A percentile compares a stretch with the other conserved stretches of the same genome.
Conservation (phyloP, 2,113 vertebrate species). For the Urocolius indicus region DNA sequence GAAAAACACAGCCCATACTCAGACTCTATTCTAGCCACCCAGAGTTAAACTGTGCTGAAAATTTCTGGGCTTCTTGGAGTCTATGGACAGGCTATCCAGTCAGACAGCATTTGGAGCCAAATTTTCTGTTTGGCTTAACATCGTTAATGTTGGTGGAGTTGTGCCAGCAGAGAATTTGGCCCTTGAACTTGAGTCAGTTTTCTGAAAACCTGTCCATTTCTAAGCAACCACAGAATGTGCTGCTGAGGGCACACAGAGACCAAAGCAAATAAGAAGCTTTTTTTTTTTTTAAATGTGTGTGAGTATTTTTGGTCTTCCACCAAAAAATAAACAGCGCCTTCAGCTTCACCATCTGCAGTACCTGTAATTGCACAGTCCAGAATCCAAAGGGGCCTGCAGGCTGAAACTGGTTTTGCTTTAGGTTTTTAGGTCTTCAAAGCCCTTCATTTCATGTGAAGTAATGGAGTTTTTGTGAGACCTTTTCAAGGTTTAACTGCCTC, state of each 20-base stretch:
- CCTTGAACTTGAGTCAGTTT: constrained; percentile 49
- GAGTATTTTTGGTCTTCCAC: constrained; percentile 49
- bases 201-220: constrained; percentile 46
- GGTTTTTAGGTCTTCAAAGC: not conserved
- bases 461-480: not conserved
- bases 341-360: constrained; percentile 60
- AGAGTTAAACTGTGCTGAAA: not conserved
- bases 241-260: constrained; percentile 3
- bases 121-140: constrained; percentile 59
- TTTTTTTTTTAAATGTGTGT: not conserved
- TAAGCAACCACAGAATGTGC: not conserved
- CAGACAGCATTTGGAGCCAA: constrained; percentile 12
- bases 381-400: constrained; percentile 25
- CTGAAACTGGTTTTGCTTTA: constrained; percentile 31
- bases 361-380: constrained; percentile 39
- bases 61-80: constrained; percentile 20
- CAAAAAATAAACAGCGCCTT: constrained; percentile 59
- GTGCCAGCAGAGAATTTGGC: constrained; percentile 52
- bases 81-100: not conserved
- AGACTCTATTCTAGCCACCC: not conserved
- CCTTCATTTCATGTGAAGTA: not conserved
- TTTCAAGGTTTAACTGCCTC: constrained; percentile 4
- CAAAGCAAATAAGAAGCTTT: not conserved
- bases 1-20: not conserved
- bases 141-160: not conserved